Percentiles rank a stretch among this genome's conserved stretches.
These are phyloP conservation scores for Stichodactyla mertensii DNA, from an alignment of 64 coral and sea anemone species.

Conservation along the genomic window DNA sequence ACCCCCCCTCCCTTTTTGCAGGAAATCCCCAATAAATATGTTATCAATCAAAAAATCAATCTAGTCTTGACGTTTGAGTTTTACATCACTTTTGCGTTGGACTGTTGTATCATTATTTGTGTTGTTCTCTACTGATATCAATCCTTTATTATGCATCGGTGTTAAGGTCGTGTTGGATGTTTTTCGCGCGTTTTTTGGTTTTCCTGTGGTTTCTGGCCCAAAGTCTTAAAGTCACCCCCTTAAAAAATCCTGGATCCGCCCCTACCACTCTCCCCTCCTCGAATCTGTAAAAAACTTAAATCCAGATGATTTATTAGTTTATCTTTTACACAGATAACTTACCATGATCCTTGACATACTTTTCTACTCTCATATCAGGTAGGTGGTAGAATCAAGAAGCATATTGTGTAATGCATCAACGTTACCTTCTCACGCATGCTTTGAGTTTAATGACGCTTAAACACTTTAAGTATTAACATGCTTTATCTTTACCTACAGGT, in stretches of 20 bases:
- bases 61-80: no score
- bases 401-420: neutral
- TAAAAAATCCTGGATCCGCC: neutral
- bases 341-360: neutral
- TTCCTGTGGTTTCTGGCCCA: no score
- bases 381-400: neutral
- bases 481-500: conserved; percentile 4
- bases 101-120: no score
- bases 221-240: no score
- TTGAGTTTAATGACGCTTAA: neutral
- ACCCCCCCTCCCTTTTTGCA: no score
- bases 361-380: neutral
- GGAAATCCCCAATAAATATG: no score
- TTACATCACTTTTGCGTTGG: no score
- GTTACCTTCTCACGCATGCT: neutral
- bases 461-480: neutral
- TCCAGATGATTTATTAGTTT: conserved; percentile 1
- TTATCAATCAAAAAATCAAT: no score
- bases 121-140: no score
- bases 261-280: neutral
- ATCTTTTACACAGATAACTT: neutral
- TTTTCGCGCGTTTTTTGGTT: no score
- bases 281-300: neutral
- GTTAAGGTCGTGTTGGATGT: no score
- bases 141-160: no score